phyloP scores from a whole-genome alignment of 2,888 invertebrate genomes.

The Cynaeus angustus region DNA sequence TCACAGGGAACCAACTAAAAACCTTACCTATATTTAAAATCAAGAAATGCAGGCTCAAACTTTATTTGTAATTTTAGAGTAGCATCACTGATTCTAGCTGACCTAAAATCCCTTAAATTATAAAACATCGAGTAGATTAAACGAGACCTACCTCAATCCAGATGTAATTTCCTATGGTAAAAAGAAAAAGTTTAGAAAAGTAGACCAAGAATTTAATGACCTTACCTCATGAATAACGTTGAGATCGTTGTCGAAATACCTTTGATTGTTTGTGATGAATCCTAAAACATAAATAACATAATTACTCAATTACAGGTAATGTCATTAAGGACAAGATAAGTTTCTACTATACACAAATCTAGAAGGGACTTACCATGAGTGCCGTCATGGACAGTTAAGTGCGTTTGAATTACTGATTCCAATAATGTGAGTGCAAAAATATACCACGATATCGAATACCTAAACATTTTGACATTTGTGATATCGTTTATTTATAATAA shows the following conservation, averaged over 20 bases:
- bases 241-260: constrained; percentile 80
- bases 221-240: constrained; percentile 75
- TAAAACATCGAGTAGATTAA: background rate
- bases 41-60: constrained; percentile 80
- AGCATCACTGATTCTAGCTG: constrained; percentile 59
- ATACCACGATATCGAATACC: constrained; percentile 76
- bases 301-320: constrained; percentile 44
- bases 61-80: constrained; percentile 72
- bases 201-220: constrained; percentile 1
- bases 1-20: background rate
- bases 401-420: constrained; percentile 80
- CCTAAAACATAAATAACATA: constrained; percentile 73
- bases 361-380: constrained; percentile 78
- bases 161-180: constrained; percentile 68
- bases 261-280: constrained; percentile 82
- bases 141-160: constrained; percentile 62
- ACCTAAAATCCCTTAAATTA: constrained; percentile 48
- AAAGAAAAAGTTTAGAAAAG: constrained; percentile 21
- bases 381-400: constrained; percentile 82
- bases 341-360: constrained; percentile 39
- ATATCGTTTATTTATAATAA: constrained; percentile 59
- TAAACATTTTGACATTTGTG: constrained; percentile 70
- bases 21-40: constrained; percentile 81
- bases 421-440: constrained; percentile 80
- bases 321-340: constrained; percentile 52